A percentile compares a stretch with the other conserved stretches of the same genome.
Evolutionary conservation across 2,797 vertebrate genomes (phyloP).

Genomic region (Tauraco hartlaubi): DNA sequence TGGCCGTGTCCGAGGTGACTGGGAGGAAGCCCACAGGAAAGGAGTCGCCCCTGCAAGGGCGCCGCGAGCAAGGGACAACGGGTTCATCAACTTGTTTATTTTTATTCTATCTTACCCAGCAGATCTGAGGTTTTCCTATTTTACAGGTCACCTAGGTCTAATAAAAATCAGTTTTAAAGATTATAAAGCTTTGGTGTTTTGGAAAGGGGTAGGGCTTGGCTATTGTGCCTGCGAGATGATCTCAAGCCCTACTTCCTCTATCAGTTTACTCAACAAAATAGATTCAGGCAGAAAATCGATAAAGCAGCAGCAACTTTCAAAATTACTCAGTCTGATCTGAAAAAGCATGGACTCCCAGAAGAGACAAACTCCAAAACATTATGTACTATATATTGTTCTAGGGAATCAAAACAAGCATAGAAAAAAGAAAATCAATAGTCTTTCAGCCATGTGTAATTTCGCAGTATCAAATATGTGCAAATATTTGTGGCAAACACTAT

Average conservation of each 20-base stretch:
- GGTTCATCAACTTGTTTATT: not conserved
- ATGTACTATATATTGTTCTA: not conserved
- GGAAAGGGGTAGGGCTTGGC: not conserved
- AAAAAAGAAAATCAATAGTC: constrained; percentile 35
- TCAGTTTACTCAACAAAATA: constrained; percentile 55
- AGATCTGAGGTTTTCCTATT: constrained; percentile 8
- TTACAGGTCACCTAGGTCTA: constrained; percentile 26
- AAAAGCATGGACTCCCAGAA: not conserved
- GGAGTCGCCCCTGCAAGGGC: not conserved
- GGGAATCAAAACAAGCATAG: constrained; percentile 23
- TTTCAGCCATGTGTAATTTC: not conserved
- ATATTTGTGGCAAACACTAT: constrained; percentile 6
- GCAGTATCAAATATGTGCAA: constrained; percentile 24
- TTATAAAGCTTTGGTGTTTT: constrained; percentile 7
- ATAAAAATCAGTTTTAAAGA: constrained; percentile 37
- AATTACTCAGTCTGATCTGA: constrained; percentile 42
- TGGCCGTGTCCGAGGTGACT: not conserved
- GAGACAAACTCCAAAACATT: constrained; percentile 4
- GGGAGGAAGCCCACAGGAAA: not conserved
- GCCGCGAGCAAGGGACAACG: not conserved
- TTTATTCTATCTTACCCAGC: constrained; percentile 20
- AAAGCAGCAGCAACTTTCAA: constrained; percentile 34
- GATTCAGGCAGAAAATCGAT: constrained; percentile 55
- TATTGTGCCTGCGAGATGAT: not conserved
- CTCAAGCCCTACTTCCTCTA: constrained; percentile 2